Base-by-base conservation (phyloP, 2,888 invertebrate species). In the Glyphotaelius pellucidus region DNA sequence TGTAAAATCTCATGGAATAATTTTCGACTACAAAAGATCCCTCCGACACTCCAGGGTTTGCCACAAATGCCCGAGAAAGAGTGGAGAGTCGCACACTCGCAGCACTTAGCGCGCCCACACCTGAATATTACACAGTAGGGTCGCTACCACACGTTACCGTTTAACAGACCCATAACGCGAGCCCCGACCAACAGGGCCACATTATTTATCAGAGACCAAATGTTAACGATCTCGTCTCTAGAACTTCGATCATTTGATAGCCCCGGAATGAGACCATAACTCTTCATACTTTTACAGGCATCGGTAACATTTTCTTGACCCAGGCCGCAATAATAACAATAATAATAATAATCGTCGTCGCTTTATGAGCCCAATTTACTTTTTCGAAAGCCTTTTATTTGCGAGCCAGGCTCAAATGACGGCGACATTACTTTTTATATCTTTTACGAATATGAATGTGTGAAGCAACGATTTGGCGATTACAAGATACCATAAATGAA, bases 101-200 rank as follows among this genome's bases (percentile, higher is more conserved):
- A 14, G 38, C 81, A 81, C 81, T 81, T 81, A 86, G 47, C 85
- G n/a, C 85, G 38, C 85, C 85, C 91, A 93, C 92, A 83, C 92
- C 47, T 79, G 32, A 86, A 81, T 91, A 92, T 93, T 92, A 91
- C 92, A 93, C 92, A 91, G 93, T 93, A 93, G 92, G 91, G 92
- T 88, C 89, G 92, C 93, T 92, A 91, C 91, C 90, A 91, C 90
- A 90, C 91, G 90, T 89, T 86, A 91, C 91, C 81, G 85, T 81
- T 92, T 90, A 90, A 92, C 90, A 90, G 52, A 32, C 42, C 89
- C 92, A 89, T 92, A 92, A 87, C 83, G 79, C 42, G 85, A n/a
- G 42, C n/a, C 85, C 38, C 83, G 52, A 67, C 85, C 85, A 86
- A 86, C 47, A 67, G 84, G 87, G 92, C 32, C 90, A 79, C 84